phyloP scores from a whole-genome alignment of 2,113 vertebrate genomes.

The Cheirogaleus medius region DNA sequence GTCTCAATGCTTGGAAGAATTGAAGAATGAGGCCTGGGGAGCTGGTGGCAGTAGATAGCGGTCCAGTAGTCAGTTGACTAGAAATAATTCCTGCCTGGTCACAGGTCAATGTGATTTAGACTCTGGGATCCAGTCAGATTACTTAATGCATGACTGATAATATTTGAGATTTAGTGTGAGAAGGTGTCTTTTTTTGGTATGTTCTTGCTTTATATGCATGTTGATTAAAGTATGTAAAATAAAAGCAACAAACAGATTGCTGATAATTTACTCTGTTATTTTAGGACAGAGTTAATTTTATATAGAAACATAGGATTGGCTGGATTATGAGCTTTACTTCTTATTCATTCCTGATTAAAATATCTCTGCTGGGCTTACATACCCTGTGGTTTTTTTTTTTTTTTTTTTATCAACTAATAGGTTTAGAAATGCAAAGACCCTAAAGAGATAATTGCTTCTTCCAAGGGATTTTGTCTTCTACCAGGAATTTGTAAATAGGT shows the following conservation, averaged over 20 bases:
- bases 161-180: conserved; percentile 39
- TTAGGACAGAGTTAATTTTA: conserved; percentile 17
- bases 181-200: not conserved
- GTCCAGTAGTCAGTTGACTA: not conserved
- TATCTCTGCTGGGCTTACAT: not conserved
- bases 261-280: conserved; percentile 10
- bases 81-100: not conserved
- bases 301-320: not conserved
- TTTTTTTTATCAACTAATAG: not conserved
- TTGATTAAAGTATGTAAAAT: conserved; percentile 9
- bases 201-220: not conserved
- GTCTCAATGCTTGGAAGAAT: not conserved
- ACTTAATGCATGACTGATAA: not conserved
- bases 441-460: conserved; percentile 17
- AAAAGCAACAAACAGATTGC: conserved; percentile 25
- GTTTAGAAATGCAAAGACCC: conserved; percentile 1
- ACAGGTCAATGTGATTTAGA: not conserved
- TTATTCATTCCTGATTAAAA: conserved; percentile 27
- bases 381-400: not conserved
- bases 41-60: not conserved
- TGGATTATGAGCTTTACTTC: not conserved
- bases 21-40: not conserved
- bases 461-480: not conserved
- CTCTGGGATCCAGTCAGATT: not conserved
- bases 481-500: conserved; percentile 24